Conservation (phyloP, 1,140 invertebrate species). For the Saccostrea cuccullata region DNA sequence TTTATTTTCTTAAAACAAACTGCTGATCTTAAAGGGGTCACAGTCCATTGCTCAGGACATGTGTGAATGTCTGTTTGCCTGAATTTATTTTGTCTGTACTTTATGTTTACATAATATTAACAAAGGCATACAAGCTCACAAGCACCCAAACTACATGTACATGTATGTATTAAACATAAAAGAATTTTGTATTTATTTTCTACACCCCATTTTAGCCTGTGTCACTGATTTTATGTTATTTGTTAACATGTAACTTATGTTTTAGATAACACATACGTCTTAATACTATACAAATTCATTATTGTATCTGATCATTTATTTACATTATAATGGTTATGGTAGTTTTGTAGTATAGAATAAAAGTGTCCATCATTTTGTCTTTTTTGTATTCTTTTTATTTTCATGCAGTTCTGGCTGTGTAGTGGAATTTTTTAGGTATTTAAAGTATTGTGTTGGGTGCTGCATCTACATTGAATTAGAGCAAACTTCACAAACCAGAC, state of each 20-base stretch:
- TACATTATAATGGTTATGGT: slow-evolving; percentile 12
- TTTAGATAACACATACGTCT: neutral
- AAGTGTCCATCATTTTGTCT: neutral
- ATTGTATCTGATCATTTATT: neutral
- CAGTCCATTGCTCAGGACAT: neutral
- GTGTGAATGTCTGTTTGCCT: neutral
- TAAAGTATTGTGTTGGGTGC: too few species aligned
- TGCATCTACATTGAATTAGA: too few species aligned
- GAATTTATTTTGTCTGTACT: neutral
- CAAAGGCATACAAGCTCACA: neutral
- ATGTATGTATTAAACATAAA: neutral
- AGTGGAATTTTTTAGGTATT: too few species aligned
- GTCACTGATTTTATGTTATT: neutral
- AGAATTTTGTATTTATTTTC: slow-evolving; percentile 21
- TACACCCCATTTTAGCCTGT: neutral
- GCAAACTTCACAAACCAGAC: too few species aligned
- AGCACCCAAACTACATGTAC: neutral
- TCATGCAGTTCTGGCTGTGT: too few species aligned
- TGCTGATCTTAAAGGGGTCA: neutral
- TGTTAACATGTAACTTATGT: neutral
- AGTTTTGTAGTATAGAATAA: slow-evolving; percentile 26
- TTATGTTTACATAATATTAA: neutral
- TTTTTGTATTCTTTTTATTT: too few species aligned
- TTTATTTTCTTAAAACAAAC: neutral
- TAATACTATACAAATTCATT: neutral